Percentiles rank a stretch among this genome's conserved stretches.
Evolutionary conservation across 1,140 invertebrate genomes (phyloP).

Genomic region (Leptopilina boulardi): DNA sequence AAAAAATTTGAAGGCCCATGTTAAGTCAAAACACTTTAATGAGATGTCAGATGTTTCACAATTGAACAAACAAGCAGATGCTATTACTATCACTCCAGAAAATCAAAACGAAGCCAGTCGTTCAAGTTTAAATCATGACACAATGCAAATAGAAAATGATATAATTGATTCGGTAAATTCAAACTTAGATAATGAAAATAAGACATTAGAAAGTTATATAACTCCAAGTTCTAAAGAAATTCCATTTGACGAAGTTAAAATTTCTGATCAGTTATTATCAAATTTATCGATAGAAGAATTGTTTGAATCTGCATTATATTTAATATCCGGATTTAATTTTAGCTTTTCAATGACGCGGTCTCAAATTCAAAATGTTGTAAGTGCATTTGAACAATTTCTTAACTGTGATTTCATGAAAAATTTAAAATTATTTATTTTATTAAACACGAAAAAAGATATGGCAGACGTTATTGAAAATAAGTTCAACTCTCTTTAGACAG

Average conservation of each 20-base stretch:
- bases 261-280: not conserved
- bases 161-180: not conserved
- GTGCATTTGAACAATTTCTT: constrained; percentile 17
- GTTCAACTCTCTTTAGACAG: constrained; percentile 10
- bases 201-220: too few species aligned
- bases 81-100: not conserved
- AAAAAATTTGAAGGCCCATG: not conserved
- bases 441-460: not conserved
- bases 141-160: not conserved
- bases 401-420: constrained; percentile 19
- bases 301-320: not conserved
- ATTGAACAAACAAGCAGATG: not conserved
- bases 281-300: constrained; percentile 7
- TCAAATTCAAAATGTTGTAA: constrained; percentile 28
- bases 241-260: not conserved
- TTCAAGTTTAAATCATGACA: too few species aligned
- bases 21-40: not conserved
- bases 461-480: constrained; percentile 3
- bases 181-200: not conserved
- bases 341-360: not conserved
- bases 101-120: too few species aligned
- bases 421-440: constrained; percentile 4
- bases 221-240: not conserved
- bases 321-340: not conserved
- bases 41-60: not conserved